Percentiles rank a stretch among this genome's conserved stretches.
phyloP scores from a whole-genome alignment of 2,113 vertebrate species.

The Anolis sagrei region DNA sequence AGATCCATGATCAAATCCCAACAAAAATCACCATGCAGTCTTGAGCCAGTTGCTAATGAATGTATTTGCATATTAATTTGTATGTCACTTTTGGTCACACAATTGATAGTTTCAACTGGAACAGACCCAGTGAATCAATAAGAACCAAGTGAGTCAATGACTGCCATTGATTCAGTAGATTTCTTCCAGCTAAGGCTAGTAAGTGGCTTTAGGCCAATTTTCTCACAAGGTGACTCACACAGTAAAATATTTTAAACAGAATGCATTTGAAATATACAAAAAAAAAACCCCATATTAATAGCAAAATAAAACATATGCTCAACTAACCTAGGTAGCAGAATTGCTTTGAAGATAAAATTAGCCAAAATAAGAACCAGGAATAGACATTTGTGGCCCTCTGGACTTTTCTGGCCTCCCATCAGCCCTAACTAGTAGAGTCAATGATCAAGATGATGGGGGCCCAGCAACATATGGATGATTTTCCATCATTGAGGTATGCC shows the following conservation, averaged over 20 bases:
- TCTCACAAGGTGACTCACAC: background rate
- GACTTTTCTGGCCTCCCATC: background rate
- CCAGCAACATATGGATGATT: background rate
- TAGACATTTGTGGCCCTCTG: no score
- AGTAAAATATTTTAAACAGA: background rate
- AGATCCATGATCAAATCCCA: background rate
- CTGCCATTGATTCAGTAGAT: no score
- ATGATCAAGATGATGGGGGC: no score
- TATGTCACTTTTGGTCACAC: background rate
- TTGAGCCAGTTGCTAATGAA: background rate
- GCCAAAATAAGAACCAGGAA: no score
- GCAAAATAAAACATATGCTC: background rate
- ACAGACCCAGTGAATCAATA: no score
- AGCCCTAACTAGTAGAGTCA: background rate
- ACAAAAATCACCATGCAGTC: background rate
- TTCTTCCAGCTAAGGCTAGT: no score
- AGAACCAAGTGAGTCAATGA: no score
- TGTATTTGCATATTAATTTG: background rate
- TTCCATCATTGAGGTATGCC: background rate
- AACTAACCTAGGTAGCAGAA: background rate
- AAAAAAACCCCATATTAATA: background rate
- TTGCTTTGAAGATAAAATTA: background rate
- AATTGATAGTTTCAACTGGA: no score
- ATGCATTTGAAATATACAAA: background rate
- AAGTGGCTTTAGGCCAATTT: background rate